Conservation (phyloP, 2,113 vertebrate genomes). For the Falco punctatus region DNA sequence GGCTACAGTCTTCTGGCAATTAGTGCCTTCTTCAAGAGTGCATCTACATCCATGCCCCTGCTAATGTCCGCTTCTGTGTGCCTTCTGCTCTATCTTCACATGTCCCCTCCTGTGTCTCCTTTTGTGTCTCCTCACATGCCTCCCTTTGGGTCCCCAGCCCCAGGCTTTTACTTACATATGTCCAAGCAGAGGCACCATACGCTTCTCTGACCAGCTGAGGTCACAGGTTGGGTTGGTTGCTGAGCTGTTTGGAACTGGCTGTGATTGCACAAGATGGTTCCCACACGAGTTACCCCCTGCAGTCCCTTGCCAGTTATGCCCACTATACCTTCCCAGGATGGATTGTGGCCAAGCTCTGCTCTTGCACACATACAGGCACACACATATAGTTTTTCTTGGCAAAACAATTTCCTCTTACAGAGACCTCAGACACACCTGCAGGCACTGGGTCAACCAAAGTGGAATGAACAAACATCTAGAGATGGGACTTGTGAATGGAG, state of each 20-base stretch:
- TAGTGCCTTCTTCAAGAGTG: not conserved
- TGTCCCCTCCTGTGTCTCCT: not conserved
- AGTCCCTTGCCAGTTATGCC: not conserved
- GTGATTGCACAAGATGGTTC: not conserved
- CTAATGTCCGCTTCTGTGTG: not conserved
- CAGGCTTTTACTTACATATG: not conserved
- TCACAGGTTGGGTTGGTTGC: not conserved
- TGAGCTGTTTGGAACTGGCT: not conserved
- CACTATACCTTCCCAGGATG: not conserved
- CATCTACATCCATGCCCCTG: rapidly evolving
- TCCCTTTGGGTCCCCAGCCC: not conserved
- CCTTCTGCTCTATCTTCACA: not conserved
- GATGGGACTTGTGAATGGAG: not conserved
- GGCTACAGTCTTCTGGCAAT: not conserved
- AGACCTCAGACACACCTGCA: not conserved
- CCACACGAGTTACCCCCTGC: not conserved
- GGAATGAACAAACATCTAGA: not conserved
- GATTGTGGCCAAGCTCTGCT: not conserved
- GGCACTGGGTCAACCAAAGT: not conserved
- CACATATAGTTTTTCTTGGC: not conserved
- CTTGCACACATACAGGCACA: not conserved
- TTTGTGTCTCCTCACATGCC: not conserved
- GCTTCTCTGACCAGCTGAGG: not conserved
- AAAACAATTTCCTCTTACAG: not conserved
- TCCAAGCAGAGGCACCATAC: not conserved